Base-by-base conservation (phyloP, 2,888 invertebrate genomes). In the Xylophagus ater region DNA sequence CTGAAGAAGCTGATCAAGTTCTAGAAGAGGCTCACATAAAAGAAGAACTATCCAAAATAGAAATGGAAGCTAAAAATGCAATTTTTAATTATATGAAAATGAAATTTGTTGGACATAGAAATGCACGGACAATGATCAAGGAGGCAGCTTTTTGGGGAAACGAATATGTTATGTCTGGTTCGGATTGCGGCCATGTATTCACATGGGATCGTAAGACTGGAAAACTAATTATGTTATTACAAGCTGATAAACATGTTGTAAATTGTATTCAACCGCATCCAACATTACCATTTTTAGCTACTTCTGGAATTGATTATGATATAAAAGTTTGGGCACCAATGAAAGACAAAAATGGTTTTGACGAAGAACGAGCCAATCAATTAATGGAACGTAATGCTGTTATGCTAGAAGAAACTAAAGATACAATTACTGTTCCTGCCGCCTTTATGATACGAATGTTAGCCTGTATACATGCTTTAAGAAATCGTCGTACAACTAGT, bases 281-380 rank as follows among this genome's bases (percentile, higher is more conserved):
- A 0, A 73, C 70, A 40, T 66, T 83, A 46, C 82, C 82, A 1
- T 67, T 80, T 51, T 61, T 88, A 31, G 84, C 86, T 1, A 81
- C 85, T 9, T 85, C 86, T 45, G 88, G 88, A n/a, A 87, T 88
- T 45, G 87, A 88, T 57, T 84, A 87, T 57, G 84, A 87, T 57
- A 73, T 88, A 18, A 88, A 88, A 62, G 60, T 88, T 2, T 88
- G 86, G 84, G 73, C 80, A 2, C 87, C 87, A 0, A 60, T 73
- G n/a, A 66, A 69, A 32, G 68, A 74, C 15, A 71, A 75, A 40
- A 60, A 72, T 1, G 65, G 54, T 33, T 85, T 81, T 56, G 74
- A 83, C 56, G 63, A 60, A 20, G 67, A 65, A 34, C 68, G 69
- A 50, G 81, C 83, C 1, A 70, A 74, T 43, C 77, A 78, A n/a